A percentile compares a stretch with the other conserved stretches of the same genome.
These are phyloP conservation scores for Yponomeuta evonymella DNA, from an alignment of 2,888 invertebrate species.

Conservation along the genomic window DNA sequence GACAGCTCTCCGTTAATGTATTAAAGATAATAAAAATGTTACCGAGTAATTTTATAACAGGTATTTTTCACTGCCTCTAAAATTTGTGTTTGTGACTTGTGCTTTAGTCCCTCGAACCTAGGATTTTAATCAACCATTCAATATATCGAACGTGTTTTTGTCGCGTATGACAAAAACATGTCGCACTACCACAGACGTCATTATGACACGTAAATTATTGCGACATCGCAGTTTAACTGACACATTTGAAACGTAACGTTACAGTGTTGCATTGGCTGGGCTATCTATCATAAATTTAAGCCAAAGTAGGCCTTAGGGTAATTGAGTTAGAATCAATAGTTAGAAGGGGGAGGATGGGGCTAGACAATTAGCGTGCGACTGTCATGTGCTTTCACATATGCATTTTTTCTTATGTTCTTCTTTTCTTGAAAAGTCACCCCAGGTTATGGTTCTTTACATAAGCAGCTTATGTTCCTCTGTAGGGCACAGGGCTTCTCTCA, in stretches of 20 bases:
- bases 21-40: no score
- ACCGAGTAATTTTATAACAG: no score
- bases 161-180: background rate
- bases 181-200: background rate
- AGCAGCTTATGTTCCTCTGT: no score
- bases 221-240: background rate
- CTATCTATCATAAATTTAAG: background rate
- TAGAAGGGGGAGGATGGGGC: background rate
- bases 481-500: no score
- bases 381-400: background rate
- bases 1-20: no score
- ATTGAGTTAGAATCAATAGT: background rate
- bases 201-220: conserved; percentile 1
- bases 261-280: background rate
- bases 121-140: no score
- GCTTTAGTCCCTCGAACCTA: no score
- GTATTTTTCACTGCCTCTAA: no score
- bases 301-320: background rate
- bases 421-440: background rate
- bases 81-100: no score
- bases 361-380: background rate
- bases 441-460: no score
- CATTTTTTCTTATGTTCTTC: background rate
- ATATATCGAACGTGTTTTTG: no score
- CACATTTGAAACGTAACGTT: background rate